Percentiles rank a stretch among this genome's conserved stretches.
Conservation (phyloP, 2,113 vertebrate species). For the Brachyhypopomus gauderio region DNA sequence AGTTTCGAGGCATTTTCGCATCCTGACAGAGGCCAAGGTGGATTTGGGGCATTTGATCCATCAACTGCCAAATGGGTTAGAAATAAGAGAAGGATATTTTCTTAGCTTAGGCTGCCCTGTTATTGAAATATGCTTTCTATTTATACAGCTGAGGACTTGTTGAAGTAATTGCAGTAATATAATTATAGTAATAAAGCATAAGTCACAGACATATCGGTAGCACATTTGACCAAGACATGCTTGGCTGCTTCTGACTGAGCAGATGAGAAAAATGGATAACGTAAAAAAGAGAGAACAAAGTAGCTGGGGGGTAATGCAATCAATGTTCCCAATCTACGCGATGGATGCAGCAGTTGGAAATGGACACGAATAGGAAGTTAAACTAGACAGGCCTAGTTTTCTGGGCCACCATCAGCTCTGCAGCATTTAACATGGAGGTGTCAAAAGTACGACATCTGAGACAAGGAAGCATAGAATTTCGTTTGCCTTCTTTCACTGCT, state of each 20-base stretch:
- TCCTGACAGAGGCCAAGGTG: neutral
- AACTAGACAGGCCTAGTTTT: too few species aligned
- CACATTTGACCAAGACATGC: constrained; percentile 3
- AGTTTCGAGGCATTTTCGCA: neutral
- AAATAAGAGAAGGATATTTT: neutral
- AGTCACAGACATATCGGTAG: constrained; percentile 4
- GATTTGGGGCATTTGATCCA: neutral
- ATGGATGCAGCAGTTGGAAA: too few species aligned
- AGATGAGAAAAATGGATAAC: too few species aligned
- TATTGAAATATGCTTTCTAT: neutral
- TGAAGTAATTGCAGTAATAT: constrained; percentile 33
- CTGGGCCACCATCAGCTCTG: too few species aligned
- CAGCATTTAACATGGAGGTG: too few species aligned
- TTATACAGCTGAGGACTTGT: neutral
- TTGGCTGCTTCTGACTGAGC: constrained; percentile 14
- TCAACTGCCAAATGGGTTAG: neutral
- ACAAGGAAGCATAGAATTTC: neutral
- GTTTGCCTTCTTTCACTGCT: too few species aligned
- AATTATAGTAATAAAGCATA: constrained; percentile 24
- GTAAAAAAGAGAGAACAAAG: too few species aligned
- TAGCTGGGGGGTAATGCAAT: too few species aligned
- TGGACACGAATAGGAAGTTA: too few species aligned
- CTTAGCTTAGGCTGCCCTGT: neutral
- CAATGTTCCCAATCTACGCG: too few species aligned
- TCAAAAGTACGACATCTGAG: too few species aligned